Conservation (phyloP, 35 echinoderm and acorn worm species). For the Anneissia japonica region DNA sequence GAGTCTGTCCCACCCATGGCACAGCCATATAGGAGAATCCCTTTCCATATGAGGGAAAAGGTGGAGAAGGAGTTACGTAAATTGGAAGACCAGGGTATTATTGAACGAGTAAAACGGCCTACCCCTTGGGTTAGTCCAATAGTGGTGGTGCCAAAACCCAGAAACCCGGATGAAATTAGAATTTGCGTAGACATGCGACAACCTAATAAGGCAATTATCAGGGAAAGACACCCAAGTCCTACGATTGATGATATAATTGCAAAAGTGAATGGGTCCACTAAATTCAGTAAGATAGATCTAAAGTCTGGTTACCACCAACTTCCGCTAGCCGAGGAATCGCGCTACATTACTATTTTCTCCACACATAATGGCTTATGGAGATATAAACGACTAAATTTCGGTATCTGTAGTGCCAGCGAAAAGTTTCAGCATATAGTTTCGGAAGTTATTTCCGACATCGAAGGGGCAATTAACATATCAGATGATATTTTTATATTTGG, state of each 20-base stretch:
- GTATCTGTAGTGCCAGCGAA: no score
- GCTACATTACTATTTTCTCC: no score
- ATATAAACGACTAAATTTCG: no score
- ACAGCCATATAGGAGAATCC: slow-evolving; percentile 42
- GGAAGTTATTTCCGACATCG: no score
- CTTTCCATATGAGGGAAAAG: slow-evolving; percentile 56
- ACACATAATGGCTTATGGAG: slow-evolving; percentile 36
- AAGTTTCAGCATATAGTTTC: no score
- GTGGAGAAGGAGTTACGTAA: slow-evolving; percentile 24
- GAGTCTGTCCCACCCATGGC: slow-evolving; percentile 27
- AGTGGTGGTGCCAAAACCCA: slow-evolving; percentile 11
- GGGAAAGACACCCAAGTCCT: no score
- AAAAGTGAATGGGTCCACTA: no score
- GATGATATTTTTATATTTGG: no score
- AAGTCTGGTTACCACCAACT: slow-evolving; percentile 23
- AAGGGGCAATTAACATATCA: no score
- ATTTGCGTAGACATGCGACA: slow-evolving; percentile 31
- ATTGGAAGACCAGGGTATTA: slow-evolving; percentile 4
- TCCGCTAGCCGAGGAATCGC: no score
- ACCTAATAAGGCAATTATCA: slow-evolving; percentile 19
- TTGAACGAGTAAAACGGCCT: slow-evolving; percentile 7
- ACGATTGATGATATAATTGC: no score
- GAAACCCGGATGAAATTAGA: slow-evolving; percentile 9
- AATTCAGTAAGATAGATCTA: slow-evolving; percentile 1
- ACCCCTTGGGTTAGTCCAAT: slow-evolving; percentile 24